phyloP scores from a whole-genome alignment of 2,797 vertebrate species.

The Phalanger gymnotis region DNA sequence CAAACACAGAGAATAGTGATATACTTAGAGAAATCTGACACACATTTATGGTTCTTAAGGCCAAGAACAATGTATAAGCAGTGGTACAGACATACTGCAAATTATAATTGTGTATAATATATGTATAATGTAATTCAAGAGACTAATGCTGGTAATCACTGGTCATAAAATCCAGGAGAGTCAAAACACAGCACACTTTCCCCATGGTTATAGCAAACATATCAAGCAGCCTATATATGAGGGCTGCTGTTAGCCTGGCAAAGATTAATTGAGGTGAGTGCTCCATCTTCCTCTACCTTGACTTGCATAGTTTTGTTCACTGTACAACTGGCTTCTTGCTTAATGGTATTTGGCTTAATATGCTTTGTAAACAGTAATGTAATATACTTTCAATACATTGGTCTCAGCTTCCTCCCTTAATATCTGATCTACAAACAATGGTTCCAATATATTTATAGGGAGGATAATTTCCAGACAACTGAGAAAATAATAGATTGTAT shows the following conservation, averaged over 20 bases:
- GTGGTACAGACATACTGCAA: background rate
- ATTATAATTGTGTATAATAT: background rate
- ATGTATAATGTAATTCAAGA: background rate
- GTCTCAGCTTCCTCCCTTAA: background rate
- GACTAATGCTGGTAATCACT: background rate
- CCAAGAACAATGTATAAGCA: background rate
- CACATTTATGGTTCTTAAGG: background rate
- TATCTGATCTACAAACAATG: background rate
- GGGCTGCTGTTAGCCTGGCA: background rate
- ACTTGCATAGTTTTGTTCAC: background rate
- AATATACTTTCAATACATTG: background rate
- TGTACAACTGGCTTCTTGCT: background rate
- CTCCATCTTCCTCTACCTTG: background rate
- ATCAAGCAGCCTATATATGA: background rate
- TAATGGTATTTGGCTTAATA: background rate
- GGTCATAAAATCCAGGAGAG: constrained; percentile 16
- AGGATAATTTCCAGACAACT: background rate
- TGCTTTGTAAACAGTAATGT: background rate
- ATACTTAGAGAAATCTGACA: background rate
- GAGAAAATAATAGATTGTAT: background rate
- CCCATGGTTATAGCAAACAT: background rate
- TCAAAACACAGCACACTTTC: background rate
- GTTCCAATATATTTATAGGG: background rate
- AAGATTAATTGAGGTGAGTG: background rate
- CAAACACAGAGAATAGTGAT: background rate